Percentiles rank a stretch among this genome's conserved stretches.
Evolutionary conservation across 2,113 vertebrate genomes (phyloP).

Genomic region (Noctilio leporinus): DNA sequence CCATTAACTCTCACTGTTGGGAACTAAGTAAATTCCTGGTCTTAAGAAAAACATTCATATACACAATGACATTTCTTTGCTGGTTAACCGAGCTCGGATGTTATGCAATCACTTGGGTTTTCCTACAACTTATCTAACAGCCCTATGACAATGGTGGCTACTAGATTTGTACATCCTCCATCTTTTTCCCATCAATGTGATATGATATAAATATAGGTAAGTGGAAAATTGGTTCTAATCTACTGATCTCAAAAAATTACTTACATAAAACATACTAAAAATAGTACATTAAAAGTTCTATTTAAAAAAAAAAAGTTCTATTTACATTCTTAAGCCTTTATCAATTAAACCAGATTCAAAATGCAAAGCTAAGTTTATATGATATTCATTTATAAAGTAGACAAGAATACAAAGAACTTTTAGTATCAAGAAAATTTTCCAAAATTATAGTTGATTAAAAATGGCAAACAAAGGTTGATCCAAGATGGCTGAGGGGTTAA

Average conservation of each 20-base stretch:
- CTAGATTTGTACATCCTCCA: background rate
- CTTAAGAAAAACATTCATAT: background rate
- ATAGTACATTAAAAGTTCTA: background rate
- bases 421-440: background rate
- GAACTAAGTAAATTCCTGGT: conserved; percentile 2
- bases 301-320: background rate
- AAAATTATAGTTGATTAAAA: background rate
- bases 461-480: background rate
- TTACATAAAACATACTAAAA: background rate
- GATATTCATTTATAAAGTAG: conserved; percentile 19
- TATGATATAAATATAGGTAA: background rate
- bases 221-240: background rate
- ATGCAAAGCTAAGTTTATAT: conserved; percentile 12
- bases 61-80: background rate
- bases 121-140: background rate
- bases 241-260: background rate
- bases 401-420: background rate
- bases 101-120: background rate
- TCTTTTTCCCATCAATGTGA: background rate
- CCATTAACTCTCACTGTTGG: background rate
- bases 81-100: background rate
- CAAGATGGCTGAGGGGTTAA: too few species aligned
- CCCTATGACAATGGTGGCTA: background rate
- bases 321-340: background rate
- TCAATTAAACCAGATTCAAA: background rate